A percentile compares a stretch with the other conserved stretches of the same genome.
phyloP scores from a whole-genome alignment of 2,797 vertebrate species.

The Erethizon dorsatum region DNA sequence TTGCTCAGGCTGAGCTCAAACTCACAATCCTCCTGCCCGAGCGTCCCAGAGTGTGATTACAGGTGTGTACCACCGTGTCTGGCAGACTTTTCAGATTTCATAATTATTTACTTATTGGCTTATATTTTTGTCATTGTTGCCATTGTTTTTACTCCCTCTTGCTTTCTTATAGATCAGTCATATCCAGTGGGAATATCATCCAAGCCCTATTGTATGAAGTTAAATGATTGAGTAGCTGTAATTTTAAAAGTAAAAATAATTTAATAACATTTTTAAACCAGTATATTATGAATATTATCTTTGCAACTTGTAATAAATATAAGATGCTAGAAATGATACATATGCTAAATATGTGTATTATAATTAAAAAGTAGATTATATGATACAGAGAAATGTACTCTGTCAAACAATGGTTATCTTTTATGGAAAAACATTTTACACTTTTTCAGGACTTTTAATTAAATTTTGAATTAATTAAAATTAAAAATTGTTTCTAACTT shows the following conservation, averaged over 20 bases:
- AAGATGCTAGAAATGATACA: background rate
- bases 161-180: slow-evolving; percentile 7
- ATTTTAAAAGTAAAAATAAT: slow-evolving; percentile 22
- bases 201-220: background rate
- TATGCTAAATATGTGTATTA: background rate
- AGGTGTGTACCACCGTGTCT: too few relatives aligned
- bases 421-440: background rate
- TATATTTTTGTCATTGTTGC: background rate
- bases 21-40: background rate
- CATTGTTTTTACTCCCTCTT: background rate
- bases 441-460: background rate
- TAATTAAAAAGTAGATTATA: background rate
- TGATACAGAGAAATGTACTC: background rate
- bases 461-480: slow-evolving; percentile 53
- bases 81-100: background rate
- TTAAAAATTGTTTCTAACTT: background rate
- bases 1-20: background rate
- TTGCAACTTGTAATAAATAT: background rate
- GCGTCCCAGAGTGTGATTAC: background rate
- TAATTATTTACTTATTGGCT: background rate
- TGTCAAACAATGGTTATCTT: background rate
- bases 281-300: background rate
- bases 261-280: slow-evolving; percentile 24
- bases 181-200: background rate
- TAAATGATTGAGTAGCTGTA: background rate